Evolutionary conservation across 2,113 vertebrate species (phyloP).

Genomic region (Typhlomys cinereus): DNA sequence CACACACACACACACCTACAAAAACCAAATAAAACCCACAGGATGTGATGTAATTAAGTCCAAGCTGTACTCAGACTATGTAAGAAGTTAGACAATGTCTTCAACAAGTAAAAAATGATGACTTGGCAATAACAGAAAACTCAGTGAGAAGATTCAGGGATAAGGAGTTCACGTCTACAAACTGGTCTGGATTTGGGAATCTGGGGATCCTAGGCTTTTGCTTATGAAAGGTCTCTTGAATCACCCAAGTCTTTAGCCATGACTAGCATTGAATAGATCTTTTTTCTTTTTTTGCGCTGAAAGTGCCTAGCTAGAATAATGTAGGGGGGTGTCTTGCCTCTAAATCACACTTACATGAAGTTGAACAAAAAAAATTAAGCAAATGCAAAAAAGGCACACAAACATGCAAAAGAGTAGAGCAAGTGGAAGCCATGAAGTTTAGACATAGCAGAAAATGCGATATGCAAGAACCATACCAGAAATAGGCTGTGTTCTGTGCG

Average conservation of each 20-base stretch:
- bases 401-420: not conserved
- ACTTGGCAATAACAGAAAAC: not conserved
- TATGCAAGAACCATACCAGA: too few species aligned
- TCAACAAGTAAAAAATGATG: not conserved
- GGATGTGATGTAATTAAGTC: too few species aligned
- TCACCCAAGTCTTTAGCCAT: not conserved
- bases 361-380: not conserved
- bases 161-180: not conserved
- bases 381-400: not conserved
- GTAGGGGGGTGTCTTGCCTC: not conserved
- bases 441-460: too few species aligned
- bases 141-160: not conserved
- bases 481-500: too few species aligned
- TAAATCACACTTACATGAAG: not conserved
- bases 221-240: not conserved
- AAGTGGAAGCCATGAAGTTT: not conserved
- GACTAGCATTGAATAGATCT: not conserved
- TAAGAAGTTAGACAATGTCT: not conserved
- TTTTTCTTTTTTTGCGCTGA: not conserved
- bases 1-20: too few species aligned
- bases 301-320: not conserved
- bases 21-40: too few species aligned
- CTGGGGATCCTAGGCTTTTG: not conserved
- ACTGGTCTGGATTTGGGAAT: not conserved
- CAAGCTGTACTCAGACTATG: not conserved